Base-by-base conservation (phyloP, 2,888 invertebrate genomes). In the Acrocyrtus sp. region DNA sequence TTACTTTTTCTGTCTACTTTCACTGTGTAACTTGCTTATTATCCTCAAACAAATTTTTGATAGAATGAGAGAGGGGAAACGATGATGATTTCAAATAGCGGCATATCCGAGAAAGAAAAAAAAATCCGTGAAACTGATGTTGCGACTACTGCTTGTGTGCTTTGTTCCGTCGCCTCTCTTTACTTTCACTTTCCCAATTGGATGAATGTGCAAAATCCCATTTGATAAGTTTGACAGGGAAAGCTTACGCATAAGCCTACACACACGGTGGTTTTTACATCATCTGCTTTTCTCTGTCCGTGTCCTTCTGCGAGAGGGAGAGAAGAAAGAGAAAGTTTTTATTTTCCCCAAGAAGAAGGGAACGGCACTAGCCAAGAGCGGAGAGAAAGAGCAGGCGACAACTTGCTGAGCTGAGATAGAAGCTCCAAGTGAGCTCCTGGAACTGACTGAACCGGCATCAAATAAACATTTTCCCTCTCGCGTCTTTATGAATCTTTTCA, bases 371-470 rank as follows among this genome's bases (percentile, higher is more conserved):
- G 39, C 54, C 29, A 19, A 48, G 70, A 27, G 48, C n/a, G n/a
- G 51, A 47, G 56, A 50, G 62, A 50, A 15, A 39, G 53, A 24
- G 54, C 41, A 19, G 22, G 24, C 29, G 63, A 70, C 63, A 70
- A 70, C 70, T 70, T 63, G 70, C 70, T 70, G 70, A 70, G 70
- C 70, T 62, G 70, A 70, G 51, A 56, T 57, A 57, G 63, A 26
- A 63, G 63, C 70, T 70, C 70, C 50, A 51, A 70, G 63, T 70
- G 70, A 70, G 70, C 70, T 56, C 63, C n/a, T 51, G 62, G 57
- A 70, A 45, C 63, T 57, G 63, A 27, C 34, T 70, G 70, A 57
- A 70, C 70, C 70, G 70, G 70, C 62, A 61, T 69, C 69, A 69
- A 69, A 69, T 69, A 68, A 68, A 51, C 68, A 69, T 69, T 60